Base-by-base conservation (phyloP, 2,797 vertebrate species). In the Cetoscarus ocellatus region DNA sequence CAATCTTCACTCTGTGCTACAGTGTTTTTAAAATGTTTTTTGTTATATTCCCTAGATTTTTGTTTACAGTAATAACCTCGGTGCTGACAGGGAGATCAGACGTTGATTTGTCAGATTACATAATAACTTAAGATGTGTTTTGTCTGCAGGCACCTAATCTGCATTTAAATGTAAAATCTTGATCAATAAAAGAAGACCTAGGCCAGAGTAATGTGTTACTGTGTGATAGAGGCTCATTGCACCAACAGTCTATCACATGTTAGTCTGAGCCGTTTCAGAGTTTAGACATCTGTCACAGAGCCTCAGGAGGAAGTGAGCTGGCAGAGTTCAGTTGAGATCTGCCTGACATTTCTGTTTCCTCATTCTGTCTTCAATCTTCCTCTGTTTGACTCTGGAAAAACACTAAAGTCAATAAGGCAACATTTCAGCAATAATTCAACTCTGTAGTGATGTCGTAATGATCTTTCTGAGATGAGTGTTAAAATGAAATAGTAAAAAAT, bases 241-340 rank as follows among this genome's bases (percentile, higher is more conserved):
- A 47, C n/a, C 45, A 59, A 10, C 39, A 51, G 34, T 48, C n/a
- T 9, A 70, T 77, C 79, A 53, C 65, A 54, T 75, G 75, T 10
- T 45, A 0, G 45, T 56, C 42, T 13, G 54, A 38, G 61, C 35
- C 62, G 14, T 39, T 77, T 77, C 8, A 59, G 53, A n/a, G 48
- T 75, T 75, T 61, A 80, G 74, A 77, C 76, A 63, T 67, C 38
- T 39, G 73, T 80, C 80, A 61, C 14, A 65, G 58, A 71, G 66
- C 17, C 52, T 43, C 3, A 82, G 82, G 89, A 92, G 92, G 92
- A 93, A 93, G 88, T 92, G 82, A 91, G 82, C 52, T 80, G 79
- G 80, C 86, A 86, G 75, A 84, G 71, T 64, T 55, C 84, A 42
- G 84, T 91, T 90, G 86, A 89, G 80, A 85, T 90, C 82, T 78